Percentiles rank a stretch among this genome's conserved stretches.
These are phyloP conservation scores for Glossosoma conforme DNA, from an alignment of 1,140 invertebrate species.

Conservation along the genomic window DNA sequence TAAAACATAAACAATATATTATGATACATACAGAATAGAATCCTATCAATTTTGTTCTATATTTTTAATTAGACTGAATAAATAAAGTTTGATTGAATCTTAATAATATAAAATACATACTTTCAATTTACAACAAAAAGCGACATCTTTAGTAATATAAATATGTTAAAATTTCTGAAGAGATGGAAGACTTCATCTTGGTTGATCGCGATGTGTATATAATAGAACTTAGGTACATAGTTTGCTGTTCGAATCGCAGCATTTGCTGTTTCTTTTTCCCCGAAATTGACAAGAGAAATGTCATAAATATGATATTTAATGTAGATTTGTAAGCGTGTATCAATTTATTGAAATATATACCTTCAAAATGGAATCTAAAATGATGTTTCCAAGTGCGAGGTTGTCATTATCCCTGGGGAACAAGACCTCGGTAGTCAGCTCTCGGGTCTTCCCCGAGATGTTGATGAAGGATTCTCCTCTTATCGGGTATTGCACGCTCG, in stretches of 20 bases:
- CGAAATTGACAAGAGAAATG: not conserved
- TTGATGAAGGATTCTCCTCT: conserved; percentile 54
- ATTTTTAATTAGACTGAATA: too few relatives aligned
- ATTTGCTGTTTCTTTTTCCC: not conserved
- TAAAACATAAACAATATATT: conserved; percentile 5
- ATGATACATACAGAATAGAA: too few relatives aligned
- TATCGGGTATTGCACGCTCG: conserved; percentile 68
- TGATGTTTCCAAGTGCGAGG: conserved; percentile 76
- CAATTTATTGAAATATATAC: conserved; percentile 42
- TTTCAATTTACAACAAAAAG: too few relatives aligned
- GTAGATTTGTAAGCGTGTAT: not conserved
- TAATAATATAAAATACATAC: too few relatives aligned
- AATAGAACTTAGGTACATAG: too few relatives aligned
- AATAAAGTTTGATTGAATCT: too few relatives aligned
- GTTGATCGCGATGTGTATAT: too few relatives aligned
- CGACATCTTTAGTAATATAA: too few relatives aligned
- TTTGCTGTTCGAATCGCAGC: too few relatives aligned
- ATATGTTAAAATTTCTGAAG: too few relatives aligned
- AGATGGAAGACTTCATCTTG: too few relatives aligned
- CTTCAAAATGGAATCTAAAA: conserved; percentile 74
- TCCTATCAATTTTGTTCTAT: too few relatives aligned
- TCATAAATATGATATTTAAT: not conserved
- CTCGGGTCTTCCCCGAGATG: conserved; percentile 68
- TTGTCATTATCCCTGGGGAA: conserved; percentile 83
- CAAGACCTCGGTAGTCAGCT: conserved; percentile 74